A percentile compares a stretch with the other conserved stretches of the same genome.
Evolutionary conservation across 2,797 vertebrate species (phyloP).

Genomic region (Mus caroli): DNA sequence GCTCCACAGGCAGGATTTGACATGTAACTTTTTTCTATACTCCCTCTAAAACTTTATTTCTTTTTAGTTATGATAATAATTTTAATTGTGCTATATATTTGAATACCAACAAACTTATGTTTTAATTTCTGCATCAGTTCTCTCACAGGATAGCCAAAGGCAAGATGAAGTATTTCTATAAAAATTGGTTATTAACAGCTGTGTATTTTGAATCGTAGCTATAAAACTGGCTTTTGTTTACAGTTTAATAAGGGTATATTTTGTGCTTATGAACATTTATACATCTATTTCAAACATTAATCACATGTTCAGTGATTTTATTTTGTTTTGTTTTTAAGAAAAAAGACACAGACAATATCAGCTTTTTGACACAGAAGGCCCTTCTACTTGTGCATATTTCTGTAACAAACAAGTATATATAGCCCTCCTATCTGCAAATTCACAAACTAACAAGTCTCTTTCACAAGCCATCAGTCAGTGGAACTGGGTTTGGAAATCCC

Average conservation of each 20-base stretch:
- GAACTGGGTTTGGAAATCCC: background rate
- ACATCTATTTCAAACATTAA: background rate
- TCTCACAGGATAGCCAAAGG: background rate
- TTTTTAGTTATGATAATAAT: background rate
- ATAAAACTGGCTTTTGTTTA: conserved; percentile 4
- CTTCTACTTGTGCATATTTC: conserved; percentile 3
- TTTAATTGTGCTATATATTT: background rate
- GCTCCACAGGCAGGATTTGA: background rate
- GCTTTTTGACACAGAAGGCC: background rate
- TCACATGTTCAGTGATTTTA: background rate
- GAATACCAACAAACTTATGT: conserved; percentile 8
- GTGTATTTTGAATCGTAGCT: background rate
- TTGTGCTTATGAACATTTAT: conserved; percentile 41
- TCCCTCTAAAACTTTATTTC: background rate
- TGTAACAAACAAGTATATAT: background rate
- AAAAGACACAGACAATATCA: background rate
- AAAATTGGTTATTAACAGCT: conserved; percentile 6
- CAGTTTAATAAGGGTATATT: background rate
- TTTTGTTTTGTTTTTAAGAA: background rate
- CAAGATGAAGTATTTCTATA: conserved; percentile 17
- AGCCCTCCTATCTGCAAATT: background rate
- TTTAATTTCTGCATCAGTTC: background rate
- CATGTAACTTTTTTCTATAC: conserved; percentile 10
- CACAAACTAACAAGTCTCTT: background rate
- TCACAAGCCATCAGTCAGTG: background rate